Conservation (phyloP, 2,888 invertebrate species). For the Ophion slaviceki region DNA sequence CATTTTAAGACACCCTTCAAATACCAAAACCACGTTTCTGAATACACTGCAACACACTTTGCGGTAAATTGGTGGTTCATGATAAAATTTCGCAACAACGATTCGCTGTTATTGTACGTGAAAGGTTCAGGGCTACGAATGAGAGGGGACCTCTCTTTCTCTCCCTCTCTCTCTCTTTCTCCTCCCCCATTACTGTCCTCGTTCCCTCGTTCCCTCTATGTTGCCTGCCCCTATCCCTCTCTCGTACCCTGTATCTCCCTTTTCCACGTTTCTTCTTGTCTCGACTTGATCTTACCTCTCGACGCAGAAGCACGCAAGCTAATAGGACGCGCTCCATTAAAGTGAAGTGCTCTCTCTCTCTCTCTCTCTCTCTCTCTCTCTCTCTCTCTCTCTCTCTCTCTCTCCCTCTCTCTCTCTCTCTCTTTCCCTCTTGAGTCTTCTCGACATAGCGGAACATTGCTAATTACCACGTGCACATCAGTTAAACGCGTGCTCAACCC, state of each 20-base stretch:
- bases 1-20: too few relatives aligned
- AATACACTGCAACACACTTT: too few relatives aligned
- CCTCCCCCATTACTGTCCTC: neutral
- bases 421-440: slow-evolving; percentile 33
- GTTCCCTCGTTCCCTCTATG: neutral
- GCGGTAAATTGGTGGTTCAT: neutral
- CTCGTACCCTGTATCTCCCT: slow-evolving; percentile 8
- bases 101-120: neutral
- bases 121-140: too few relatives aligned
- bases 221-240: neutral
- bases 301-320: slow-evolving; percentile 74
- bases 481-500: slow-evolving; percentile 58
- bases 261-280: slow-evolving; percentile 64
- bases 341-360: slow-evolving; percentile 69
- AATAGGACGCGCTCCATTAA: slow-evolving; percentile 76
- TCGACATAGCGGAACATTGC: slow-evolving; percentile 57
- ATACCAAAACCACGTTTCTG: too few relatives aligned
- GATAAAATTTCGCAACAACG: slow-evolving; percentile 14
- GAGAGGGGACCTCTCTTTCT: neutral
- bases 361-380: too few relatives aligned
- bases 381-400: too few relatives aligned
- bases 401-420: neutral
- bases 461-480: slow-evolving; percentile 64
- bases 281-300: slow-evolving; percentile 76
- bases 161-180: neutral